Evolutionary conservation across 1,140 invertebrate genomes (phyloP).

Genomic region (Trichoplusia ni): DNA sequence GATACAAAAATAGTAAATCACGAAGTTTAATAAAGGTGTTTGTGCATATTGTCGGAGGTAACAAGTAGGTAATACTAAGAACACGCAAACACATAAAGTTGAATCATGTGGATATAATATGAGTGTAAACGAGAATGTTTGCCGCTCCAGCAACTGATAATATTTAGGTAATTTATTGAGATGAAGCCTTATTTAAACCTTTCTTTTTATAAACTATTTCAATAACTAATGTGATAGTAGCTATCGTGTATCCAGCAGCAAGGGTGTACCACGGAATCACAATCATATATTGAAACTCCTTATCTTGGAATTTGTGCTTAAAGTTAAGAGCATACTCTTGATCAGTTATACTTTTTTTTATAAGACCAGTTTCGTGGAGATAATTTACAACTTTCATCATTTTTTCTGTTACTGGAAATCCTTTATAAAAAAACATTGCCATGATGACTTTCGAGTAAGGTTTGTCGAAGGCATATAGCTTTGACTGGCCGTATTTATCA

Average conservation of each 20-base stretch:
- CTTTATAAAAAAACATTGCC: conserved; percentile 56
- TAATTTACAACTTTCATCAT: neutral
- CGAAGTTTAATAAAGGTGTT: too few species aligned
- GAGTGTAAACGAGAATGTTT: too few species aligned
- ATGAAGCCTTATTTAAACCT: too few species aligned
- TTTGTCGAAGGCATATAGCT: conserved; percentile 43
- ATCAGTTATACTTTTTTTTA: neutral
- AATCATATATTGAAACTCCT: neutral
- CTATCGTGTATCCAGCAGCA: neutral
- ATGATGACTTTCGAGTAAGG: conserved; percentile 46
- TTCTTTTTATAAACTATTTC: neutral
- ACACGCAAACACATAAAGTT: too few species aligned
- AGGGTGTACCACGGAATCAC: neutral
- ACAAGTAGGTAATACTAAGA: too few species aligned
- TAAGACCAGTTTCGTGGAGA: neutral
- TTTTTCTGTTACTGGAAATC: conserved; percentile 47
- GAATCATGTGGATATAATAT: too few species aligned
- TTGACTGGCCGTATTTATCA: conserved; percentile 37
- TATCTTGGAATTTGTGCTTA: neutral
- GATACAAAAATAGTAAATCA: too few species aligned
- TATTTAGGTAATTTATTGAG: too few species aligned
- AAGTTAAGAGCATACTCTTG: neutral
- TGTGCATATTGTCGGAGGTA: too few species aligned
- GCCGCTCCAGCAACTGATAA: too few species aligned
- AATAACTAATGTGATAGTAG: neutral